These are phyloP conservation scores for Takifugu rubripes DNA, from an alignment of 2,797 vertebrate genomes.

Conservation along the genomic window DNA sequence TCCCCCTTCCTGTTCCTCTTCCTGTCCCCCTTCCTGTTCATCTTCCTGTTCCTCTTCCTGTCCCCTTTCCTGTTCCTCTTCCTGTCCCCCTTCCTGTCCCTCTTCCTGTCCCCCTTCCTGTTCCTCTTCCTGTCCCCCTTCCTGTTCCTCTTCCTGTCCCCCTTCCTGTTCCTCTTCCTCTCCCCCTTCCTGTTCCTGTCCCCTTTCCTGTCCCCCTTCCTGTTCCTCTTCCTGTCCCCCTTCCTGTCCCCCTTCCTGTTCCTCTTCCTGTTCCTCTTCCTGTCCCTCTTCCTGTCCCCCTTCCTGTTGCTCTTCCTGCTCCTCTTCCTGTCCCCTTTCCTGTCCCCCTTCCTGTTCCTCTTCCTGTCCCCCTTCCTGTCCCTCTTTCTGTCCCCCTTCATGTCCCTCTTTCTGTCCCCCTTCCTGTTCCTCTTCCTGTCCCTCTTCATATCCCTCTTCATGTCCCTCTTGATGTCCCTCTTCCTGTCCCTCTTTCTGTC, in stretches of 20 bases:
- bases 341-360: too few species aligned
- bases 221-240: too few species aligned
- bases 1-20: conserved; percentile 4
- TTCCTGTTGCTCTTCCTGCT: not conserved
- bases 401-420: too few species aligned
- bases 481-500: too few species aligned
- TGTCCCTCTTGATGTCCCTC: too few species aligned
- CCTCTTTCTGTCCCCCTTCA: too few species aligned
- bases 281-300: not conserved
- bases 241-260: not conserved
- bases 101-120: not conserved
- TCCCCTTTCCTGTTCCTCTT: conserved; percentile 12
- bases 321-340: too few species aligned
- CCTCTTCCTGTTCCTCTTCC: not conserved
- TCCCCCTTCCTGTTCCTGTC: conserved; percentile 8
- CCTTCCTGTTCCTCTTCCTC: not conserved
- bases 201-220: not conserved
- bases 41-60: conserved; percentile 10
- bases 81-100: conserved; percentile 23
- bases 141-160: not conserved
- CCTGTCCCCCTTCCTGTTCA: not conserved
- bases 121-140: conserved; percentile 32
- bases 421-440: too few species aligned
- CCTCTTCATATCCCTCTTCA: too few species aligned
- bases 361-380: conserved; percentile 1